Evolutionary conservation across 2,797 vertebrate species (phyloP).

Genomic region (Botia kubotai): DNA sequence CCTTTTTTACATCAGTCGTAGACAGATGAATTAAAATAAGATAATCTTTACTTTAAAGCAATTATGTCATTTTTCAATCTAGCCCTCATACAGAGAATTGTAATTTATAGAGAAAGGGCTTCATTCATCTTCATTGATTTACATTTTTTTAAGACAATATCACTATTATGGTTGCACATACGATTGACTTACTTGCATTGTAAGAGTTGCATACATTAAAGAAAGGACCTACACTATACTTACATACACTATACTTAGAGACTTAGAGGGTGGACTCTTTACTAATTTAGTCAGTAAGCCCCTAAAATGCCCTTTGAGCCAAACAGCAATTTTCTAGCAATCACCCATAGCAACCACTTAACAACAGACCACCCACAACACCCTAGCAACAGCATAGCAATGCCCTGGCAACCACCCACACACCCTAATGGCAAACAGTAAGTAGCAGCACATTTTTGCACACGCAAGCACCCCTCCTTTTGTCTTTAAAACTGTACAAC

Average conservation of each 20-base stretch:
- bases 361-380: background rate
- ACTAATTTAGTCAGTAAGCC: no score
- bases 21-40: background rate
- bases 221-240: no score
- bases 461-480: background rate
- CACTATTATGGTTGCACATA: no score
- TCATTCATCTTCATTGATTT: no score
- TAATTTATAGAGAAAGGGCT: background rate
- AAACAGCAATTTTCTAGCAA: background rate
- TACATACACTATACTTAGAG: no score
- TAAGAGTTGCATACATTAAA: no score
- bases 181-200: no score
- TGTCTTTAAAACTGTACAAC: background rate
- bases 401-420: background rate
- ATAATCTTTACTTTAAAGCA: constrained; percentile 2
- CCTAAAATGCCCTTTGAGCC: background rate
- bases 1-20: background rate
- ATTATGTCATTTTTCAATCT: background rate
- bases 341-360: background rate
- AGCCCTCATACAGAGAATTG: no score
- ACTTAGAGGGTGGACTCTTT: no score
- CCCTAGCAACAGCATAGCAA: no score
- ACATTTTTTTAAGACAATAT: no score
- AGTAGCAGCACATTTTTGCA: background rate
- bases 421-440: background rate